These are phyloP conservation scores for Galeruca laticollis DNA, from an alignment of 2,888 invertebrate genomes.

Conservation along the genomic window DNA sequence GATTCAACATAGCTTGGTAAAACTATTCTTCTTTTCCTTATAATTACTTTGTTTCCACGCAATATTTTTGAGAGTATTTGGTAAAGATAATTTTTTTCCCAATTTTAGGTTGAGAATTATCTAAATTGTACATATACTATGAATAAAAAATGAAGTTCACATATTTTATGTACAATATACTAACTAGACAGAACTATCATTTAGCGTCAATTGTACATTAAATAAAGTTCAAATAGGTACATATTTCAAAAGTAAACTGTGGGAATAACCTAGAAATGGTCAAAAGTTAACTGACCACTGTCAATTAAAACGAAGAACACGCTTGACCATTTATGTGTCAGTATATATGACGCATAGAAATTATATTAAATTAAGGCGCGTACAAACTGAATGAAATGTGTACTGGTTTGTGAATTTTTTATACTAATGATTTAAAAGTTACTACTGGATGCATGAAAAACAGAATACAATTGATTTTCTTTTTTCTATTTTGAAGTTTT, in stretches of 20 bases:
- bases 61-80: too few relatives aligned
- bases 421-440: background rate
- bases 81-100: too few relatives aligned
- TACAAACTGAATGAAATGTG: constrained; percentile 2
- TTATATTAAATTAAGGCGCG: constrained; percentile 27
- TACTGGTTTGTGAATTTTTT: background rate
- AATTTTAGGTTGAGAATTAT: too few relatives aligned
- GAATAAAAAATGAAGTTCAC: too few relatives aligned
- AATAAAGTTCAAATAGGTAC: background rate
- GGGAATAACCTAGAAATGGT: constrained; percentile 40
- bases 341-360: constrained; percentile 38
- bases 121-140: too few relatives aligned
- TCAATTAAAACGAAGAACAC: constrained; percentile 42
- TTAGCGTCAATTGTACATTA: background rate
- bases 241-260: constrained; percentile 23
- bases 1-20: too few relatives aligned
- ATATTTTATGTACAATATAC: too few relatives aligned
- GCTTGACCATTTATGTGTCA: constrained; percentile 39
- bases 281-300: constrained; percentile 35
- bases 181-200: background rate
- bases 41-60: too few relatives aligned
- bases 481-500: too few relatives aligned
- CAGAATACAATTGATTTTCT: too few relatives aligned
- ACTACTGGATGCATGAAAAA: background rate
- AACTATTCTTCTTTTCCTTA: too few relatives aligned